These are phyloP conservation scores for Drosophila melanica DNA, from an alignment of 1,140 invertebrate genomes.

Conservation along the genomic window DNA sequence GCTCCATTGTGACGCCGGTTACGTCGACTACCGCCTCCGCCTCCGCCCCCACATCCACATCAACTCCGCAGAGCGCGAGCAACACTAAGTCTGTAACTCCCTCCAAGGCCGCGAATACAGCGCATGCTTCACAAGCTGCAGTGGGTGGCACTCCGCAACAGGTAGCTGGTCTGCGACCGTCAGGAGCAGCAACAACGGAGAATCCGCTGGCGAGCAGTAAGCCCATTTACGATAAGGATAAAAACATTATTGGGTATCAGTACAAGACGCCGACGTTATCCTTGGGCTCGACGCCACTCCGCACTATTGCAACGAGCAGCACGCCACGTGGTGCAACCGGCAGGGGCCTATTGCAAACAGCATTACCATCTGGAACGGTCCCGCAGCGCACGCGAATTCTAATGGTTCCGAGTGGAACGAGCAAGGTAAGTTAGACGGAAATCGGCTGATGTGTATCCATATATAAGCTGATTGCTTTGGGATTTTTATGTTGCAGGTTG, in stretches of 20 bases:
- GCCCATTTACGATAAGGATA: slow-evolving; percentile 49
- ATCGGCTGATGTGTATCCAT: neutral
- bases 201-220: neutral
- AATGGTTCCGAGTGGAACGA: neutral
- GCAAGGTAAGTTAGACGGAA: neutral
- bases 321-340: neutral
- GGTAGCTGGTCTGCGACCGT: neutral
- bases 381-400: neutral
- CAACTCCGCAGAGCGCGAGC: neutral
- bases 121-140: neutral
- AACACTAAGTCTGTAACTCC: slow-evolving; percentile 7
- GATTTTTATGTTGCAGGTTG: neutral
- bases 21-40: neutral
- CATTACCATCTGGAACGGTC: neutral
- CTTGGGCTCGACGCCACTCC: neutral
- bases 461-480: neutral
- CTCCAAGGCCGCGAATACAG: neutral
- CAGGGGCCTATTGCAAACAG: slow-evolving; percentile 2
- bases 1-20: neutral
- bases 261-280: slow-evolving; percentile 3
- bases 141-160: neutral
- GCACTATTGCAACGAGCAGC: neutral
- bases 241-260: slow-evolving; percentile 64
- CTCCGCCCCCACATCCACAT: neutral
- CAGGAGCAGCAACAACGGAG: neutral